Conservation (phyloP, 2,888 invertebrate species). For the Caenorhabditis auriculariae region DNA sequence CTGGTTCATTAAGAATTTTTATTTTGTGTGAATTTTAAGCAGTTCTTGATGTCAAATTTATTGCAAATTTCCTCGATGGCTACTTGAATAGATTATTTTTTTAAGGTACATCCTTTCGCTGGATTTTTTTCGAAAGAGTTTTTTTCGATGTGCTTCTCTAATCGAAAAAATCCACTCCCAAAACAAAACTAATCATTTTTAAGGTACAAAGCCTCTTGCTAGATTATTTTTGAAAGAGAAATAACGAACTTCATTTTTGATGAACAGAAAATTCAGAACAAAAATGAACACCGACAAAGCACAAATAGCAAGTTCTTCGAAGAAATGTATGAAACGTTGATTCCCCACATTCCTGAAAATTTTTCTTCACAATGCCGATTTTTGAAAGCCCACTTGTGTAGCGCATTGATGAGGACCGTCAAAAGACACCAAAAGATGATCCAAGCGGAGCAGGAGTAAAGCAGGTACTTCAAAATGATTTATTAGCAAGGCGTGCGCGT, state of each 20-base stretch:
- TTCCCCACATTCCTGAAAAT: slow-evolving; percentile 39
- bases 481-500: too few species aligned
- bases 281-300: slow-evolving; percentile 29
- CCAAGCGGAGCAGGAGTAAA: slow-evolving; percentile 35
- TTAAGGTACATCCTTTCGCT: neutral
- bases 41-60: too few species aligned
- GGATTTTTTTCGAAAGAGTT: neutral
- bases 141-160: too few species aligned
- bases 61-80: too few species aligned
- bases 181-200: too few species aligned
- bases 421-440: slow-evolving; percentile 43
- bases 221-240: neutral
- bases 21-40: too few species aligned
- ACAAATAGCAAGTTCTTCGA: slow-evolving; percentile 39
- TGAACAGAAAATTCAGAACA: slow-evolving; percentile 29
- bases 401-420: slow-evolving; percentile 35
- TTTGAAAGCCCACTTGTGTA: slow-evolving; percentile 24
- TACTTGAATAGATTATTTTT: too few species aligned
- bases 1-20: too few species aligned
- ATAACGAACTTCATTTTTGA: slow-evolving; percentile 15
- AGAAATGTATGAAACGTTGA: slow-evolving; percentile 41
- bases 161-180: too few species aligned
- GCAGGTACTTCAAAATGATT: slow-evolving; percentile 32
- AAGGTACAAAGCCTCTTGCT: neutral
- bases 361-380: neutral